Evolutionary conservation across 1,140 invertebrate species (phyloP).

Genomic region (Vanessa atalanta): DNA sequence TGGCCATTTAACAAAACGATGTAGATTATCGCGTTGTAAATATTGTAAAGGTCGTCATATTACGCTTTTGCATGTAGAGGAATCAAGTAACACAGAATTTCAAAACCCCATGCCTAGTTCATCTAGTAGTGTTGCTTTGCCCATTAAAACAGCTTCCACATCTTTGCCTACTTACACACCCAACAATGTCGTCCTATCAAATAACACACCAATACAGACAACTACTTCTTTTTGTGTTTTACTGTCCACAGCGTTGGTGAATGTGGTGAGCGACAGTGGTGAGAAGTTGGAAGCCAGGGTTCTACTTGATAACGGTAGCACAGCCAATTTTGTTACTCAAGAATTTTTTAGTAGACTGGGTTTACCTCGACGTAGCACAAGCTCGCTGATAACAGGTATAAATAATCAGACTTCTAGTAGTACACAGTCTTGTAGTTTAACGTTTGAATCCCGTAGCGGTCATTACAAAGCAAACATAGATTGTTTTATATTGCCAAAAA

Average conservation of each 20-base stretch:
- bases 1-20: too few species aligned
- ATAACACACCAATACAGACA: constrained; percentile 1
- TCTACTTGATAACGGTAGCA: constrained; percentile 24
- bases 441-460: constrained; percentile 35
- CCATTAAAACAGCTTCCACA: neutral
- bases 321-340: constrained; percentile 39
- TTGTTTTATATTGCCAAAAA: constrained; percentile 47
- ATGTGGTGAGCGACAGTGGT: constrained; percentile 22
- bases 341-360: constrained; percentile 36
- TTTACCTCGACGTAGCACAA: constrained; percentile 16
- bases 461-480: constrained; percentile 38
- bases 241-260: constrained; percentile 42
- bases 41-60: too few species aligned
- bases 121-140: too few species aligned
- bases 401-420: constrained; percentile 7
- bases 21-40: too few species aligned
- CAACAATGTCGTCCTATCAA: constrained; percentile 5
- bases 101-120: too few species aligned
- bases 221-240: constrained; percentile 1
- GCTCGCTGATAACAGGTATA: constrained; percentile 26
- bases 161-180: constrained; percentile 5
- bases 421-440: constrained; percentile 47
- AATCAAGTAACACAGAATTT: too few species aligned
- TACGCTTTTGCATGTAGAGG: too few species aligned
- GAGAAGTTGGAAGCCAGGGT: neutral